These are phyloP conservation scores for Clarias platycephalus DNA, from an alignment of 2,797 vertebrate species.

Conservation along the genomic window DNA sequence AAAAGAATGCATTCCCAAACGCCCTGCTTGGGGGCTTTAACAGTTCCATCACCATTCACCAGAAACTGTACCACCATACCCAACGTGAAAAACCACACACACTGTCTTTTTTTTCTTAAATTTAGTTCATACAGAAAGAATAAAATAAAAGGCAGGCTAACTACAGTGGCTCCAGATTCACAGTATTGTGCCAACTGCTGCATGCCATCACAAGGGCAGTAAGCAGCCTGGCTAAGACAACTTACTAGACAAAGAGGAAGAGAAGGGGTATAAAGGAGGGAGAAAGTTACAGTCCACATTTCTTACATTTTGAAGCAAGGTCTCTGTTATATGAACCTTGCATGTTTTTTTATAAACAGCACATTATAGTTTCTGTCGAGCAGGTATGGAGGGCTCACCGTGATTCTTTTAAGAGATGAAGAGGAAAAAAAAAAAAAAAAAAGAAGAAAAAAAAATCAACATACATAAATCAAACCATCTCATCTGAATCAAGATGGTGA, in stretches of 20 bases:
- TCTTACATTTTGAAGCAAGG: conserved; percentile 71
- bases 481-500: conserved; percentile 29
- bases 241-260: conserved; percentile 64
- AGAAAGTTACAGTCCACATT: conserved; percentile 61
- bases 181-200: conserved; percentile 75
- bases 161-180: conserved; percentile 82
- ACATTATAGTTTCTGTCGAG: conserved; percentile 67
- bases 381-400: conserved; percentile 63
- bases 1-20: conserved; percentile 16
- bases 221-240: conserved; percentile 70
- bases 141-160: conserved; percentile 72
- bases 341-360: conserved; percentile 69
- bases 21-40: conserved; percentile 21
- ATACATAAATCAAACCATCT: conserved; percentile 25
- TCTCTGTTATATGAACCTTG: conserved; percentile 75
- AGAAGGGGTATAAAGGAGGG: conserved; percentile 19
- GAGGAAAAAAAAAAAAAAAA: neutral
- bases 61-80: conserved; percentile 63
- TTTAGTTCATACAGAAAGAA: conserved; percentile 78
- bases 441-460: neutral
- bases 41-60: conserved; percentile 28
- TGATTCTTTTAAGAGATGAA: conserved; percentile 53
- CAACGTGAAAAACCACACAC: conserved; percentile 58
- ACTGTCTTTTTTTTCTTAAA: conserved; percentile 63
- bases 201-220: conserved; percentile 57